phyloP scores from a whole-genome alignment of 2,797 vertebrate species.

The Gobionotothen gibberifrons region DNA sequence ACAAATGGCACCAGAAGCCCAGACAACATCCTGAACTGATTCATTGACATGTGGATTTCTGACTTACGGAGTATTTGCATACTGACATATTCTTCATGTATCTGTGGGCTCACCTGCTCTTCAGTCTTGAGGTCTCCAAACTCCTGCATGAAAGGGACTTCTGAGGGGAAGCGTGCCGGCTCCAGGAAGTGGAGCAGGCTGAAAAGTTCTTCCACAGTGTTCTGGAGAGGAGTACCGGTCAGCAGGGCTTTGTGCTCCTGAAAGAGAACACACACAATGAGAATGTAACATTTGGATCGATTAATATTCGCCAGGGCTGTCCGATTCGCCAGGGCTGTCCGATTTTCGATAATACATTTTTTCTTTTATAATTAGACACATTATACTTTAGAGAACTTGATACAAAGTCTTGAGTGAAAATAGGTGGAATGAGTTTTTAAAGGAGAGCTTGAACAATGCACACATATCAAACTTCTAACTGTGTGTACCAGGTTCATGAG shows the following conservation, averaged over 20 bases:
- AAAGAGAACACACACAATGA: slow-evolving; percentile 6
- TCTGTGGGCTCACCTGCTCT: slow-evolving; percentile 88
- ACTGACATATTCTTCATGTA: not conserved
- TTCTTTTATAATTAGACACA: not conserved
- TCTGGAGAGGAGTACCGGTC: slow-evolving; percentile 98
- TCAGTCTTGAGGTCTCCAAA: slow-evolving; percentile 99
- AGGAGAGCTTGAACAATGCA: not conserved
- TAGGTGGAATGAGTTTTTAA: not conserved
- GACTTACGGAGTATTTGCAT: not conserved
- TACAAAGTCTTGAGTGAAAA: slow-evolving; percentile 9
- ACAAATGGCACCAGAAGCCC: not conserved
- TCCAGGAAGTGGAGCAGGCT: slow-evolving; percentile 98
- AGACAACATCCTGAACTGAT: not conserved
- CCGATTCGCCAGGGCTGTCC: too few relatives aligned
- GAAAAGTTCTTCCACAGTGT: slow-evolving; percentile 98
- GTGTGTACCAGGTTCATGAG: slow-evolving; percentile 93
- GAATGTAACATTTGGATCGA: not conserved
- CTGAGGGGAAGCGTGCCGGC: slow-evolving; percentile 93
- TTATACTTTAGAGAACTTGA: not conserved
- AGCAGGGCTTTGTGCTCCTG: slow-evolving; percentile 98
- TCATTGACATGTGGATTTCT: not conserved
- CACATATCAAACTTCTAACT: not conserved
- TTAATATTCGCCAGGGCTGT: too few relatives aligned
- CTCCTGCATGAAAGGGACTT: slow-evolving; percentile 98
- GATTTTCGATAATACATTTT: too few relatives aligned